A percentile compares a stretch with the other conserved stretches of the same genome.
Conservation (phyloP, 2,888 invertebrate species). For the Lochmaea capreae region DNA sequence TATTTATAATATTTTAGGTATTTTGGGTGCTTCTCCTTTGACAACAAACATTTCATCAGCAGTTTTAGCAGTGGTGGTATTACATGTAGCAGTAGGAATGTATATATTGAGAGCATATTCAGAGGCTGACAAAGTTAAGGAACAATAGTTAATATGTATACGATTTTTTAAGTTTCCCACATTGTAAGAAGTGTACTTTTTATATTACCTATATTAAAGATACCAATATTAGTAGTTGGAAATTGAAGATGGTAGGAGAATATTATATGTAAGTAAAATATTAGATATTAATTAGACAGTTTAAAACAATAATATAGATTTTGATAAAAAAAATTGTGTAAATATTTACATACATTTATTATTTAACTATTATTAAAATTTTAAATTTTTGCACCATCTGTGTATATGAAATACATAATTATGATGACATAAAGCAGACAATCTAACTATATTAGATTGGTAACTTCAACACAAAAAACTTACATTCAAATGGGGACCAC, state of each 20-base stretch:
- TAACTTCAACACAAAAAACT: too few species aligned
- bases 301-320: too few species aligned
- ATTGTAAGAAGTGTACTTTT: neutral
- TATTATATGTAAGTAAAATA: neutral
- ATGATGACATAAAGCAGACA: too few species aligned
- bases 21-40: slow-evolving; percentile 67
- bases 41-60: slow-evolving; percentile 84
- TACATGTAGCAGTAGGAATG: slow-evolving; percentile 81
- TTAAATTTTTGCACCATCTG: too few species aligned
- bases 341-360: too few species aligned
- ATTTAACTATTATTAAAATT: too few species aligned
- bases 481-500: too few species aligned
- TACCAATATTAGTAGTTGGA: neutral
- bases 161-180: neutral
- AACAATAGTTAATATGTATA: slow-evolving; percentile 26
- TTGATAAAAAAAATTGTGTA: too few species aligned
- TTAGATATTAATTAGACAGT: too few species aligned
- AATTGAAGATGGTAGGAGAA: neutral
- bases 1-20: slow-evolving; percentile 61
- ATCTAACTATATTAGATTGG: too few species aligned
- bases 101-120: slow-evolving; percentile 85
- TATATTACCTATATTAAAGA: neutral
- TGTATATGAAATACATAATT: too few species aligned
- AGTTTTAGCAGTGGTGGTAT: slow-evolving; percentile 77
- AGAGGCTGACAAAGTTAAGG: slow-evolving; percentile 62